A percentile compares a stretch with the other conserved stretches of the same genome.
These are phyloP conservation scores for Steinernema scapterisci DNA, from an alignment of 2,888 invertebrate species.

Conservation along the genomic window DNA sequence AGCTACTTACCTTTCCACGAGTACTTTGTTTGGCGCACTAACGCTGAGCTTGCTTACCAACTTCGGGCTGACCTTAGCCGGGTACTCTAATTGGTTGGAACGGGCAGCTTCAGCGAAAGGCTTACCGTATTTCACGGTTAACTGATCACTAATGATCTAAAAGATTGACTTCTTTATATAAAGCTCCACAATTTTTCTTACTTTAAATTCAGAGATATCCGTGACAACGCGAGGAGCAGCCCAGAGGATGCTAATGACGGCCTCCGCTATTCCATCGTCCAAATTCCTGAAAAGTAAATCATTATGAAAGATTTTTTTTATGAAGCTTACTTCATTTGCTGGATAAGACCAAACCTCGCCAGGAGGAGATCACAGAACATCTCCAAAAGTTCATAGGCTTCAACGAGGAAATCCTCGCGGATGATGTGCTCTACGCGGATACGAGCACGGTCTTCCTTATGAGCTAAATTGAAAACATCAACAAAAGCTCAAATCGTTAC, in stretches of 20 bases:
- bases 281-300: conserved; percentile 72
- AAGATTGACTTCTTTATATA: no score
- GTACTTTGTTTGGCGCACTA: conserved; percentile 89
- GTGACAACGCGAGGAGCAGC: conserved; percentile 83
- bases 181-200: no score
- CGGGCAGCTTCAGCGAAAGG: conserved; percentile 87
- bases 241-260: conserved; percentile 95
- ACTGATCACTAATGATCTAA: conserved; percentile 86
- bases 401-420: conserved; percentile 91
- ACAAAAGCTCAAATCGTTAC: no score
- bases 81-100: conserved; percentile 76
- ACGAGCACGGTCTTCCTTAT: conserved; percentile 77
- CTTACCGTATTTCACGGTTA: conserved; percentile 89
- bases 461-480: conserved; percentile 45
- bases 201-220: conserved; percentile 70
- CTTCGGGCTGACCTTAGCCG: conserved; percentile 61
- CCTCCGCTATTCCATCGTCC: conserved; percentile 92
- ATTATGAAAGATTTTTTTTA: conserved; percentile 11
- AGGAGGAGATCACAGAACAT: conserved; percentile 97
- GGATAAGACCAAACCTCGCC: conserved; percentile 92
- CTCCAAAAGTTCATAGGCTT: conserved; percentile 97
- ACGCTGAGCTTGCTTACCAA: conserved; percentile 89
- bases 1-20: conserved; percentile 80
- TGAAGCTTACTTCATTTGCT: conserved; percentile 84
- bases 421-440: conserved; percentile 98